These are phyloP conservation scores for Liposcelis brunnea DNA, from an alignment of 2,888 invertebrate species.

Conservation along the genomic window DNA sequence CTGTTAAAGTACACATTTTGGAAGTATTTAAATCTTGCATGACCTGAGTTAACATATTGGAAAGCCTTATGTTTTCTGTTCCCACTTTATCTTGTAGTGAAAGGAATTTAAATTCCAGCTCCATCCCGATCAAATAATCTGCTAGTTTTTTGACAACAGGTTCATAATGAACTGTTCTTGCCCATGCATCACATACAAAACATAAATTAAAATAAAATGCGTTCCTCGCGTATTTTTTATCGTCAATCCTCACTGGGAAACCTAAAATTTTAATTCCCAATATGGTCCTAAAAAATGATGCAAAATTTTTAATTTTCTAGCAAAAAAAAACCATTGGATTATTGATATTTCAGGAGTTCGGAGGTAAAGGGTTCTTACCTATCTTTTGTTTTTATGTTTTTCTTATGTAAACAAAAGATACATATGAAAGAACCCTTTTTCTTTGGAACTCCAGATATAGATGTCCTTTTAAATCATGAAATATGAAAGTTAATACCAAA, in stretches of 20 bases:
- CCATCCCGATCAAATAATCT: constrained; percentile 74
- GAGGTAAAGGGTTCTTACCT: no score
- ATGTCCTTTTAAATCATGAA: constrained; percentile 2
- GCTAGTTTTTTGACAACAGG: constrained; percentile 86
- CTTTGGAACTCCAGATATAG: background rate
- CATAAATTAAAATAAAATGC: constrained; percentile 91
- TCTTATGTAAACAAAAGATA: constrained; percentile 1
- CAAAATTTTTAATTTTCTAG: no score
- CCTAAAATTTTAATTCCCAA: constrained; percentile 78
- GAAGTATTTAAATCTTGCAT: constrained; percentile 65
- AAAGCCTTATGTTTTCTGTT: constrained; percentile 47
- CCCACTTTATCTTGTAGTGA: constrained; percentile 41
- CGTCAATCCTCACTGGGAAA: constrained; percentile 78
- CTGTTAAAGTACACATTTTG: constrained; percentile 57
- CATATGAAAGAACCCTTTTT: constrained; percentile 5
- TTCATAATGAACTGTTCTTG: constrained; percentile 82
- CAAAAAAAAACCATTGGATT: no score
- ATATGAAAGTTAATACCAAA: no score
- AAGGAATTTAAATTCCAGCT: constrained; percentile 71
- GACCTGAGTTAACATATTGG: constrained; percentile 59
- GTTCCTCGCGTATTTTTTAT: constrained; percentile 77
- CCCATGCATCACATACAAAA: constrained; percentile 81
- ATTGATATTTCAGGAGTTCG: no score
- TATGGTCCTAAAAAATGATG: constrained; percentile 38
- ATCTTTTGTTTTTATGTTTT: no score